Evolutionary conservation across 2,113 vertebrate genomes (phyloP), one percentile per base, ranked within the genome.

Genomic region (Alexandromys fortis): DNA sequence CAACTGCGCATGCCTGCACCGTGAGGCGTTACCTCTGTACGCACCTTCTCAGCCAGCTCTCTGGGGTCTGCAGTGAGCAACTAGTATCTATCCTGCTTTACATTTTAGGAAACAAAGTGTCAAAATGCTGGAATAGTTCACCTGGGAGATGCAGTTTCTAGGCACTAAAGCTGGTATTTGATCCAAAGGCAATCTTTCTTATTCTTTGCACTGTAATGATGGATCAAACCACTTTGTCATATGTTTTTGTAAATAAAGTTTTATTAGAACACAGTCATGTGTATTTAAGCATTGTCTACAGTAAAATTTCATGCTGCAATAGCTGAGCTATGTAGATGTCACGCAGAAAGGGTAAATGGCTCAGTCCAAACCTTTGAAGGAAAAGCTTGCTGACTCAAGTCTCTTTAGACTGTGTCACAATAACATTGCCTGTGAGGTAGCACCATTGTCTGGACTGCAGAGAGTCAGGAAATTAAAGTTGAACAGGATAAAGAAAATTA

Each of bases 11-110:
- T 72, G 52, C 1, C 1, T 4, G 17, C 33, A 13, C 35, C 61
- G 33, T 38, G 13, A 19, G 38, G 67, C 0, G 1, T 10, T 30
- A 35, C 19, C 7, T 11, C 58, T 10, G 1, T 7, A 0, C 0
- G 0, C 4, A 0, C 24, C 0, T 1, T n/a, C 82, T 83, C 38
- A 17, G 24, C 17, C 7, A 89, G 42, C 17, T 49, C 73, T 24
- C 49, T 16, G 7, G 28, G 7, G 10, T 55, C 87, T 6, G 21
- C 47, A 89, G 42, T n/a, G 1, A 35, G 58, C 13, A 9, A 8
- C 30, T 22, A 5, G 7, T 21, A 73, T 35, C 28, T 19, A 78
- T 35, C 22, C 17, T 17, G 22, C 55, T 89, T 90, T 33, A 12
- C 5, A 30, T 22, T 7, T 7, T 55, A 82, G 77, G 82, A 82